Percentiles rank a stretch among this genome's conserved stretches.
Evolutionary conservation across 2,888 invertebrate species (phyloP).

Genomic region (Tigriopus californicus): DNA sequence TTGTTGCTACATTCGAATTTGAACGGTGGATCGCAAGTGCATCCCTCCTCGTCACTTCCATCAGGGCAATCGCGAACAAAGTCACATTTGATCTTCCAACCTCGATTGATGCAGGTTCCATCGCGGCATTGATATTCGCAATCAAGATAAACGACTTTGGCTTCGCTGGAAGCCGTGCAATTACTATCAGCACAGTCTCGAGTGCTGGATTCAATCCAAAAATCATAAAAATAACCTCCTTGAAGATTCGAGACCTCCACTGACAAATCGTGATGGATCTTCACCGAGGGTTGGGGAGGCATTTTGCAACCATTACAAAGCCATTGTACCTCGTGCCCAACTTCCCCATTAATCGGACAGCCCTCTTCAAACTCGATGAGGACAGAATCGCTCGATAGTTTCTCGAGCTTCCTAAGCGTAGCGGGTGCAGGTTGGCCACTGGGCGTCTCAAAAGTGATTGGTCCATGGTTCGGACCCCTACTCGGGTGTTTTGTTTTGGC

Average conservation of each 20-base stretch:
- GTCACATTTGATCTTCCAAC: conserved; percentile 31
- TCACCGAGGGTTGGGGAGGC: neutral
- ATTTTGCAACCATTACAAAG: neutral
- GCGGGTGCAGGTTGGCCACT: neutral
- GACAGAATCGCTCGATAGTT: too few relatives aligned
- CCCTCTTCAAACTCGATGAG: neutral
- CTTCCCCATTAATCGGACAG: neutral
- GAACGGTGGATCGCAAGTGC: conserved; percentile 16
- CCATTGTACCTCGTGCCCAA: neutral
- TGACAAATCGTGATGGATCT: neutral
- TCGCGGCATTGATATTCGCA: conserved; percentile 40
- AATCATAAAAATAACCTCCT: conserved; percentile 1
- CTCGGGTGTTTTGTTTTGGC: neutral
- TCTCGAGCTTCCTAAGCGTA: too few relatives aligned
- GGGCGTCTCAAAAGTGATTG: neutral
- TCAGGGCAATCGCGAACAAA: conserved; percentile 28
- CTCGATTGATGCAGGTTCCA: conserved; percentile 38
- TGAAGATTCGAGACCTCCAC: neutral
- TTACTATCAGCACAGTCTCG: neutral
- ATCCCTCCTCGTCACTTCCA: conserved; percentile 22
- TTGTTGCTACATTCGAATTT: neutral
- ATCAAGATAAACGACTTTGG: neutral
- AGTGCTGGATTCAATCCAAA: neutral
- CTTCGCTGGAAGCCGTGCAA: neutral
- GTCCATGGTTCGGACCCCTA: neutral